Percentiles rank a stretch among this genome's conserved stretches.
Conservation (phyloP, 92 coral and sea anemone species). For the Phenganax marumi region DNA sequence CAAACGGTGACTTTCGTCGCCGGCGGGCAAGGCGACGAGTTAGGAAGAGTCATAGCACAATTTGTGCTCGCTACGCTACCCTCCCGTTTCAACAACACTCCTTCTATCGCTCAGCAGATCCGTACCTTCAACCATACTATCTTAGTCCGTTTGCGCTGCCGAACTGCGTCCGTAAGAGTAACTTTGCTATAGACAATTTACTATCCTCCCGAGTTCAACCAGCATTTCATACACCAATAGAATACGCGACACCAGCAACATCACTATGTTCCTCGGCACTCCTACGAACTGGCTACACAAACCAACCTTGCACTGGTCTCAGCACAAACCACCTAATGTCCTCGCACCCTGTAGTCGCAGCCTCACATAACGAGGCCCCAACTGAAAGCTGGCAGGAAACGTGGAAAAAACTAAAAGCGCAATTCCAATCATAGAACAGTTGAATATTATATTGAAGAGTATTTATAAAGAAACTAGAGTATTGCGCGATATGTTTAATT, state of each 20-base stretch:
- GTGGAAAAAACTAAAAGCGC: conserved; percentile 75
- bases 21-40: conserved; percentile 92
- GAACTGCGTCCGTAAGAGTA: conserved; percentile 62
- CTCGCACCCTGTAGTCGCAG: conserved; percentile 28
- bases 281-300: conserved; percentile 26
- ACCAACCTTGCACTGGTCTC: background rate
- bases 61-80: conserved; percentile 62
- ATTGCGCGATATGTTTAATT: too few relatives aligned
- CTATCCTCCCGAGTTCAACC: conserved; percentile 55
- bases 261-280: conserved; percentile 11
- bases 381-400: conserved; percentile 95
- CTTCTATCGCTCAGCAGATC: conserved; percentile 61
- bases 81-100: conserved; percentile 60
- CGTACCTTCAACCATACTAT: conserved; percentile 57
- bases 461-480: background rate
- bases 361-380: conserved; percentile 35
- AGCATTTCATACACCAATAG: conserved; percentile 25
- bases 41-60: conserved; percentile 69
- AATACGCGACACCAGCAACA: background rate
- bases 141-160: conserved; percentile 54
- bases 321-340: background rate
- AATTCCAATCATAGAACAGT: conserved; percentile 48
- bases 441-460: background rate
- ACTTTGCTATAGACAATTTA: conserved; percentile 70
- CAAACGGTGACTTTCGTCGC: conserved; percentile 95